Evolutionary conservation across 2,113 vertebrate genomes (phyloP).

Genomic region (Stegostoma tigrinum): DNA sequence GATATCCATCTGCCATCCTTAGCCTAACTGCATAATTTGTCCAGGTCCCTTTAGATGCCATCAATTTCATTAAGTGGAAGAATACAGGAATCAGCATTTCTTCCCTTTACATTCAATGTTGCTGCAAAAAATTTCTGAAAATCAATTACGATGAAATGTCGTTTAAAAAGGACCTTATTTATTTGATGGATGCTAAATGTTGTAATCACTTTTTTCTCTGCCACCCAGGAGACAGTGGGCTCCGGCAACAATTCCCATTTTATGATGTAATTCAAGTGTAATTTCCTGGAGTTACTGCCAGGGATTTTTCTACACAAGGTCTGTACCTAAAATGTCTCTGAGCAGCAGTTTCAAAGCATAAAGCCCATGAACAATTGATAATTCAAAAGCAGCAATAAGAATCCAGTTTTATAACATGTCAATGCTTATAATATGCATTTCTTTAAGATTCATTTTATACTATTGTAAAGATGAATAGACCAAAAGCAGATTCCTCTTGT

Average conservation of each 20-base stretch:
- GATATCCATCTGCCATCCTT: slow-evolving; percentile 8
- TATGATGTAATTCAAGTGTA: slow-evolving; percentile 27
- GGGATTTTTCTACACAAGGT: background rate
- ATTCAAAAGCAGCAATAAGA: background rate
- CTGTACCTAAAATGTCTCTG: slow-evolving; percentile 6
- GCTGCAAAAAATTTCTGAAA: background rate
- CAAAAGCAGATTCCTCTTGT: background rate
- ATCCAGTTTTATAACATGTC: background rate
- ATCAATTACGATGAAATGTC: background rate
- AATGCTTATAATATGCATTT: background rate
- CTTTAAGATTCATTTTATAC: background rate
- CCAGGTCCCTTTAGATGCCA: slow-evolving; percentile 14
- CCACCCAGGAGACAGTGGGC: slow-evolving; percentile 14
- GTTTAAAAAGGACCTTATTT: background rate
- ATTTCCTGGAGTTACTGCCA: slow-evolving; percentile 27
- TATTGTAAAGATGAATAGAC: background rate
- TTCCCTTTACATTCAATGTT: background rate
- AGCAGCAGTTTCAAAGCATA: slow-evolving; percentile 13
- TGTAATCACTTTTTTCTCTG: background rate
- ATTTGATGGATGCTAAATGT: slow-evolving; percentile 30
- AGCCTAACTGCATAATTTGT: background rate
- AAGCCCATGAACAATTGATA: slow-evolving; percentile 9
- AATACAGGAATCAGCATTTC: background rate
- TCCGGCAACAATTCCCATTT: slow-evolving; percentile 15
- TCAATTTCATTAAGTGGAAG: slow-evolving; percentile 1